Base-by-base conservation (phyloP, 2,888 invertebrate genomes). In the Eurytoma californica region DNA sequence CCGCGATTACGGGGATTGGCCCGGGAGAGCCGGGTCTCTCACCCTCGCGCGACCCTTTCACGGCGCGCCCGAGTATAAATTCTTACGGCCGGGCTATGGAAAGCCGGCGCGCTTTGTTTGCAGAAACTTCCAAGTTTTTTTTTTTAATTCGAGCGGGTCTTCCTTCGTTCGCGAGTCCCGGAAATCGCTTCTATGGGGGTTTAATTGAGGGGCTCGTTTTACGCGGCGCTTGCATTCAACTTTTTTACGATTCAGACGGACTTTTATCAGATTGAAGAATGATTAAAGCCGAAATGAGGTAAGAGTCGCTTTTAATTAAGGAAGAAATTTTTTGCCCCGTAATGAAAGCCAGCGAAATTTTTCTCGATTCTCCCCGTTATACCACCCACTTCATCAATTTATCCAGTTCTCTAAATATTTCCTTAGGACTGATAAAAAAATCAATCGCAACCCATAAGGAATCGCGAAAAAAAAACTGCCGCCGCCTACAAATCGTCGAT, bases 1-100 rank as follows among this genome's bases (percentile, higher is more conserved):
- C 66, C 78, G 68, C 72, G 72, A 76, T 69, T 68, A 73, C 68
- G 49, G 80, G 39, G 67, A 67, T 68, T 57, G 72, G 65, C n/a
- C 66, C 63, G 16, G 12, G 30, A 14, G 30, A 9, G 13, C 66
- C 18, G 39, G 39, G 39, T 7, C 39, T 39, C 39, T 39, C 20
- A 16, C 16, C 18, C 9, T 57, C n/a, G 20, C 39, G 39, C 63
- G n/a, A n/a, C 30, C 53, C 53, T 53, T 53, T 39, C 39, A 39
- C 51, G 16, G 53, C n/a, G 30, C 51, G 30, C 51, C 28, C 16
- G 57, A 39, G 53, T 28, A 30, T 24, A 61, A 68, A 49, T 70
- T 72, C 58, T 72, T 72, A 5, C 14, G 58, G n/a, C 20, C n/a
- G 18, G 16, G 55, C 3, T 57, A 24, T 39, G 30, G 68, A n/a